Conservation (phyloP, 2,888 invertebrate genomes). For the Acanthopleura granulata region DNA sequence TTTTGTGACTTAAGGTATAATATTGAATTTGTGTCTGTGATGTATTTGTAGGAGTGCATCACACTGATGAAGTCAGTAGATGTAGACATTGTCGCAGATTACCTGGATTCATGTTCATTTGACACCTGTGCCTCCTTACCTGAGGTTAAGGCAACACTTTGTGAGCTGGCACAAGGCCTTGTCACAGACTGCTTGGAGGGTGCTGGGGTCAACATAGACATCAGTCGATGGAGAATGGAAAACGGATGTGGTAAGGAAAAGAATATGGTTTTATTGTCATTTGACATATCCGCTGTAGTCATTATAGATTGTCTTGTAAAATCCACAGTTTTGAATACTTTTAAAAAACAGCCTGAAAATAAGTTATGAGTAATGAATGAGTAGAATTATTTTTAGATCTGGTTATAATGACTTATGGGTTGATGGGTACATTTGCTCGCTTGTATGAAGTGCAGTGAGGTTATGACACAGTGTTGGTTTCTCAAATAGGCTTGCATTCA, state of each 20-base stretch:
- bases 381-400: no score
- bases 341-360: no score
- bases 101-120: constrained; percentile 8
- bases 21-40: no score
- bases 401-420: no score
- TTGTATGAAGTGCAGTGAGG: no score
- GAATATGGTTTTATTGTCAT: neutral
- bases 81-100: constrained; percentile 4
- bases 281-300: neutral
- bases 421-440: no score
- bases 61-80: neutral
- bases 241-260: neutral
- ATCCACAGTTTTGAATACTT: no score
- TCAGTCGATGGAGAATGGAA: constrained; percentile 14
- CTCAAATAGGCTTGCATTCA: no score
- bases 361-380: no score
- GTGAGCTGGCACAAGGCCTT: neutral
- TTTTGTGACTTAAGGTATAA: no score
- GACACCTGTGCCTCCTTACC: constrained; percentile 4
- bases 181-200: neutral
- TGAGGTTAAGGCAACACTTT: neutral
- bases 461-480: no score
- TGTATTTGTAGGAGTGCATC: constrained; percentile 6
- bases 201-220: constrained; percentile 9
- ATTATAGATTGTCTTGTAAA: neutral